Evolutionary conservation across 1,140 invertebrate species (phyloP).

Genomic region (Drosophila leontia): DNA sequence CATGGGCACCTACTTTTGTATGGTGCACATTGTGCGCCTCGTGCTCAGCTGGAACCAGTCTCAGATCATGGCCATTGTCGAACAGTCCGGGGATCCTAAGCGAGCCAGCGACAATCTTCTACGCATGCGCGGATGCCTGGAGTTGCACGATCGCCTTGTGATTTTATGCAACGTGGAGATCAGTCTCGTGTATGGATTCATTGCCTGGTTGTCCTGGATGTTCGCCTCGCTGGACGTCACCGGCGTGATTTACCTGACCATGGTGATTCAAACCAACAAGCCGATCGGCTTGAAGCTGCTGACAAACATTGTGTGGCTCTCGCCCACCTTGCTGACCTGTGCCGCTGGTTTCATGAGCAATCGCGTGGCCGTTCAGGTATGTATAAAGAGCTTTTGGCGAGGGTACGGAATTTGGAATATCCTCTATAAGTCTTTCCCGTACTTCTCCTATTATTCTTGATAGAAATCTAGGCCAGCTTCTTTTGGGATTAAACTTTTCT

Average conservation of each 20-base stretch:
- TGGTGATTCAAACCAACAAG: conserved; percentile 30
- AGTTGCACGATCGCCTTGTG: conserved; percentile 63
- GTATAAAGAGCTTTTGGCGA: conserved; percentile 4
- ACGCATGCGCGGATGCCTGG: conserved; percentile 52
- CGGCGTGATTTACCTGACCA: conserved; percentile 58
- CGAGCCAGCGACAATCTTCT: conserved; percentile 14
- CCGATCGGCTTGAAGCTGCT: background rate
- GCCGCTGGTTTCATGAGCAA: conserved; percentile 56
- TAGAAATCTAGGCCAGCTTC: background rate
- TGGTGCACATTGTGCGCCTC: conserved; percentile 54
- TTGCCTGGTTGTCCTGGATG: conserved; percentile 50
- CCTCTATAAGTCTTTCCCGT: background rate
- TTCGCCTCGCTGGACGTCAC: conserved; percentile 63
- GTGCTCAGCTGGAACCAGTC: conserved; percentile 50
- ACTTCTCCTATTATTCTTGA: background rate
- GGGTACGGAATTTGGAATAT: too few species aligned
- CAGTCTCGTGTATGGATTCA: conserved; percentile 71
- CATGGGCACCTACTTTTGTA: conserved; percentile 60
- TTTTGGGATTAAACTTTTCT: background rate
- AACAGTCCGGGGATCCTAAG: conserved; percentile 41
- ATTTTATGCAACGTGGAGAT: conserved; percentile 64
- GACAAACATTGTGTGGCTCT: conserved; percentile 47
- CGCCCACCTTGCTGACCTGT: conserved; percentile 57
- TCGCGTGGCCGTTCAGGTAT: conserved; percentile 60
- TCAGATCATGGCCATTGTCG: conserved; percentile 22